These are phyloP conservation scores for Rhynchopsitta pachyrhyncha DNA, from an alignment of 2,113 vertebrate species.

Conservation along the genomic window DNA sequence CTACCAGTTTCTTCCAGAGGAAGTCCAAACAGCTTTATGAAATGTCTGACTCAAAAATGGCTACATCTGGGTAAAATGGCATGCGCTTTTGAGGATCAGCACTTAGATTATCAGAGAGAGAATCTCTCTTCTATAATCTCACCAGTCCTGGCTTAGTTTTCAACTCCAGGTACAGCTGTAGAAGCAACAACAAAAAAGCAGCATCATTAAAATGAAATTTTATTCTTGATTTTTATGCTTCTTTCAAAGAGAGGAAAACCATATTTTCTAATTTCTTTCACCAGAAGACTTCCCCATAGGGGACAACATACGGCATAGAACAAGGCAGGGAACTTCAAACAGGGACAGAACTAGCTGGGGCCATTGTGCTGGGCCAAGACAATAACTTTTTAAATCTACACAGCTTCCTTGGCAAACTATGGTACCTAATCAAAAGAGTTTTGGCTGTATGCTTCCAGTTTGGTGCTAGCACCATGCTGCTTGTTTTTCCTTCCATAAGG, in stretches of 20 bases:
- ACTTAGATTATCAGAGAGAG: not conserved
- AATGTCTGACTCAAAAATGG: not conserved
- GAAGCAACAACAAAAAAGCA: not conserved
- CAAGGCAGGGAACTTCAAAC: not conserved
- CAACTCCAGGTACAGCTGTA: not conserved
- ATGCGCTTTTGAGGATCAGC: not conserved
- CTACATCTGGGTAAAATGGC: not conserved
- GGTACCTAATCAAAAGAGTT: not conserved
- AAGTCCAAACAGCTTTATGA: not conserved
- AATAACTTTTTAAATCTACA: not conserved
- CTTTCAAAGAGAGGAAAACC: not conserved
- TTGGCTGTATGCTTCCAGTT: not conserved
- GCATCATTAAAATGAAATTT: not conserved
- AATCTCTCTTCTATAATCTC: not conserved
- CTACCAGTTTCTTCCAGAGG: not conserved
- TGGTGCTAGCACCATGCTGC: not conserved
- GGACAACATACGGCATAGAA: not conserved
- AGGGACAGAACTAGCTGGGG: not conserved
- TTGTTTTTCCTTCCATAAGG: not conserved
- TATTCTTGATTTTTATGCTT: not conserved
- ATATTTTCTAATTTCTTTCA: not conserved
- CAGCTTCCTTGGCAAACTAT: not conserved
- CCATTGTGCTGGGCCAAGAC: accelerated
- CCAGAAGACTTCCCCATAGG: not conserved
- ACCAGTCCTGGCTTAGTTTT: not conserved